A percentile compares a stretch with the other conserved stretches of the same genome.
Evolutionary conservation across 1,140 invertebrate species (phyloP).

Genomic region (Cyclargus thomasi): DNA sequence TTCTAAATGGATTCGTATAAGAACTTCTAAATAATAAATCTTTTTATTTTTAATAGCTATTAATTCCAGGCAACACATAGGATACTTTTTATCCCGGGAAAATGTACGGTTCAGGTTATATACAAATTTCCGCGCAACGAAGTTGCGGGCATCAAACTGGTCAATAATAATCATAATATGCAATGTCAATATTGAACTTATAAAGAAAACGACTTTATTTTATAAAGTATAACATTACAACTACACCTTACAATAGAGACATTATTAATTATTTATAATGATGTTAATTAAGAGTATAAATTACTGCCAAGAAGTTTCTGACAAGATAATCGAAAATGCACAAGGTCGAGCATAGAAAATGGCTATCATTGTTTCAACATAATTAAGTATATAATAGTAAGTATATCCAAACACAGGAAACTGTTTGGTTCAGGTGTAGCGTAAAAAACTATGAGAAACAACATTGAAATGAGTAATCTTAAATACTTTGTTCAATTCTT

Average conservation of each 20-base stretch:
- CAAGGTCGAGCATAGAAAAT: conserved; percentile 12
- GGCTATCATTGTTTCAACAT: neutral
- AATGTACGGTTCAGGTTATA: too few species aligned
- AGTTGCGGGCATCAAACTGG: too few species aligned
- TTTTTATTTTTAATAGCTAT: too few species aligned
- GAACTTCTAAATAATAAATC: too few species aligned
- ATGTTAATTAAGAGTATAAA: neutral
- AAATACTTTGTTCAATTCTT: conserved; percentile 9
- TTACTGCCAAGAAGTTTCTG: neutral
- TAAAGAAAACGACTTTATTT: too few species aligned
- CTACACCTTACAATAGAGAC: conserved; percentile 53
- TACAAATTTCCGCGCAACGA: too few species aligned
- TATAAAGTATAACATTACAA: too few species aligned
- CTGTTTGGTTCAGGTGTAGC: neutral
- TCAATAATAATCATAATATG: too few species aligned
- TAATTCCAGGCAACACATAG: too few species aligned
- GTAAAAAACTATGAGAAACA: conserved; percentile 13
- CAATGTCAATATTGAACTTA: too few species aligned
- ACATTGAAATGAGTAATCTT: conserved; percentile 8
- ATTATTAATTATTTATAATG: conserved; percentile 16
- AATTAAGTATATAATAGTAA: conserved; percentile 5
- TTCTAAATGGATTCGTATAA: too few species aligned
- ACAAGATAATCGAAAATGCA: neutral
- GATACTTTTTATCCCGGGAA: too few species aligned
- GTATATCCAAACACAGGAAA: conserved; percentile 11